Conservation (phyloP, 2,113 vertebrate genomes). For the Peromyscus californicus region DNA sequence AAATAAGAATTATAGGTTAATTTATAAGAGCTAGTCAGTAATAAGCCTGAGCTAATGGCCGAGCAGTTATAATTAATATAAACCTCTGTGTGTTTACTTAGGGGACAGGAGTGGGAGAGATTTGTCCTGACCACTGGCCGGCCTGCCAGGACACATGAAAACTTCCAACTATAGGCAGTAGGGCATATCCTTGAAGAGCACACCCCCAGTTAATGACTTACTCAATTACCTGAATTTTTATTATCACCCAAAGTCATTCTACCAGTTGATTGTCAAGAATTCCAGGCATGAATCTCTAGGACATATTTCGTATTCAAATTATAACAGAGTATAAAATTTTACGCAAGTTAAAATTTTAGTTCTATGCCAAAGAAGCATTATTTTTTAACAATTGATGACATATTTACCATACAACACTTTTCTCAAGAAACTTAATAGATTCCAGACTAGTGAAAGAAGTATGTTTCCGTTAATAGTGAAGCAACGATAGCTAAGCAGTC, state of each 20-base stretch:
- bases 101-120: too few relatives aligned
- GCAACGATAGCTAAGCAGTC: not conserved
- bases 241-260: too few relatives aligned
- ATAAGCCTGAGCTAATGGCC: too few relatives aligned
- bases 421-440: not conserved
- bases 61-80: too few relatives aligned
- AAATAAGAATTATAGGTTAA: too few relatives aligned
- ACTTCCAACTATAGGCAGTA: too few relatives aligned
- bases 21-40: too few relatives aligned
- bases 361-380: not conserved
- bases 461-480: not conserved
- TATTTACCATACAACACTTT: not conserved
- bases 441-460: rapidly evolving
- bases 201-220: too few relatives aligned
- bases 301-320: not conserved
- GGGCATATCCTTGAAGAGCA: not conserved
- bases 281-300: not conserved
- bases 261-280: not conserved
- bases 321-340: not conserved
- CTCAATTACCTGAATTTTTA: not conserved
- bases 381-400: not conserved
- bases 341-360: not conserved
- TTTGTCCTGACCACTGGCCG: too few relatives aligned
- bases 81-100: too few relatives aligned
- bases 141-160: too few relatives aligned